A percentile compares a stretch with the other conserved stretches of the same genome.
Evolutionary conservation across 2,113 vertebrate genomes (phyloP).

Genomic region (Tragelaphus imberbis): DNA sequence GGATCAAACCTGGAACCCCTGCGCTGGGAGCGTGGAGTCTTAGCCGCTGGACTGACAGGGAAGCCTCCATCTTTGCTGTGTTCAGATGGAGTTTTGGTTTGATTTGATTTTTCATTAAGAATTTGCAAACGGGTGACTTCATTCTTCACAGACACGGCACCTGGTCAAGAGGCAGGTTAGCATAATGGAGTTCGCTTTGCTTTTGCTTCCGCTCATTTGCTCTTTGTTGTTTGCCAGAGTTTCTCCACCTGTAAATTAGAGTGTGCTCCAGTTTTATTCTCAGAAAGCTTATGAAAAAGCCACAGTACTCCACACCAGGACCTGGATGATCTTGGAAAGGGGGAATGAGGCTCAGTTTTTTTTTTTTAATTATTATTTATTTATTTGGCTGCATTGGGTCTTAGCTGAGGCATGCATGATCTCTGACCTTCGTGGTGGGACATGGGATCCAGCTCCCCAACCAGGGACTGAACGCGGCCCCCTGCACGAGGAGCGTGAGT

Average conservation of each 20-base stretch:
- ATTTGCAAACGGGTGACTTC: background rate
- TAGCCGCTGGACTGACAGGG: background rate
- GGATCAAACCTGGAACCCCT: background rate
- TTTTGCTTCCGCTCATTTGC: background rate
- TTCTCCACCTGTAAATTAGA: background rate
- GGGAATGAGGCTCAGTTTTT: background rate
- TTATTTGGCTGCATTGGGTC: background rate
- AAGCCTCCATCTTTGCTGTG: background rate
- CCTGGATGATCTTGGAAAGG: background rate
- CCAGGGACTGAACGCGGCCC: background rate
- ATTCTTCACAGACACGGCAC: background rate
- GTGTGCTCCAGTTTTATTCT: background rate
- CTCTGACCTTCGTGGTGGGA: background rate
- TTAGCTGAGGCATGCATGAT: background rate
- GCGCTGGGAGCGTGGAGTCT: background rate
- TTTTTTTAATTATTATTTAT: background rate
- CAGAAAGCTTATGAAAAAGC: background rate
- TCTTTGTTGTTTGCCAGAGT: background rate
- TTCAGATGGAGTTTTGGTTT: background rate
- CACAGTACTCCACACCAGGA: background rate
- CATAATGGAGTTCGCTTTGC: background rate
- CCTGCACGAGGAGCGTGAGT: background rate
- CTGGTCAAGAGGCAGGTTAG: background rate
- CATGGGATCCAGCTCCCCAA: background rate
- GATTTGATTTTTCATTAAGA: conserved; percentile 9